phyloP scores from a whole-genome alignment of 2,797 vertebrate genomes.

The Trematomus bernacchii region DNA sequence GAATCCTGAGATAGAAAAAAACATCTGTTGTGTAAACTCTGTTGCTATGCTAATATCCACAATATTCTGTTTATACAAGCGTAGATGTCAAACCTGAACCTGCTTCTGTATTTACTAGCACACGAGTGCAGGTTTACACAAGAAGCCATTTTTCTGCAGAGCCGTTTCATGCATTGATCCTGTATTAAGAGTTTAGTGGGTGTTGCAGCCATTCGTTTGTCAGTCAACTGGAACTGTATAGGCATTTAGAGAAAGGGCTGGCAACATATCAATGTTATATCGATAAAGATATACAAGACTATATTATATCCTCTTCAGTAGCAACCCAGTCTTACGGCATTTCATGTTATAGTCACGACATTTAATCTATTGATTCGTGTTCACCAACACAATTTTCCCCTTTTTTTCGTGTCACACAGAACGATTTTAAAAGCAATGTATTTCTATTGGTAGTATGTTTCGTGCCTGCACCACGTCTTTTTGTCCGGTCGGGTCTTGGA shows the following conservation, averaged over 20 bases:
- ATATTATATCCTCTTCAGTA: too few relatives aligned
- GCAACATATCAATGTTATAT: too few relatives aligned
- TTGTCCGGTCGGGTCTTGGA: too few relatives aligned
- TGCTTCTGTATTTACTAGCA: slow-evolving; percentile 1
- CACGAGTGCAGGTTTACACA: slow-evolving; percentile 12
- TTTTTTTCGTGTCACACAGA: too few relatives aligned
- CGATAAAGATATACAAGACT: too few relatives aligned
- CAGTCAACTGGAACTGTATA: slow-evolving; percentile 2
- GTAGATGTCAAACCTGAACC: slow-evolving; percentile 19
- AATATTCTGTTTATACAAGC: slow-evolving; percentile 5
- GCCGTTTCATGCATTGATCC: background rate
- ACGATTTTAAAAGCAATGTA: too few relatives aligned
- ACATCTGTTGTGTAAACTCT: slow-evolving; percentile 16
- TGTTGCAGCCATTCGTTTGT: background rate
- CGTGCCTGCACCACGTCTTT: too few relatives aligned
- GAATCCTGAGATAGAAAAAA: slow-evolving; percentile 26
- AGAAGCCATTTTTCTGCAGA: slow-evolving; percentile 17
- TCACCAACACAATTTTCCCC: too few relatives aligned
- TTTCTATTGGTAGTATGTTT: too few relatives aligned
- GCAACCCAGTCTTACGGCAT: too few relatives aligned
- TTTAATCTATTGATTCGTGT: too few relatives aligned
- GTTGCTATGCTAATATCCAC: slow-evolving; percentile 30
- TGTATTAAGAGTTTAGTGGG: background rate
- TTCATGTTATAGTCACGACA: too few relatives aligned
- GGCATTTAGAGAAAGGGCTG: background rate